Base-by-base conservation (phyloP, 2,113 vertebrate species). In the Gracilinanus agilis region DNA sequence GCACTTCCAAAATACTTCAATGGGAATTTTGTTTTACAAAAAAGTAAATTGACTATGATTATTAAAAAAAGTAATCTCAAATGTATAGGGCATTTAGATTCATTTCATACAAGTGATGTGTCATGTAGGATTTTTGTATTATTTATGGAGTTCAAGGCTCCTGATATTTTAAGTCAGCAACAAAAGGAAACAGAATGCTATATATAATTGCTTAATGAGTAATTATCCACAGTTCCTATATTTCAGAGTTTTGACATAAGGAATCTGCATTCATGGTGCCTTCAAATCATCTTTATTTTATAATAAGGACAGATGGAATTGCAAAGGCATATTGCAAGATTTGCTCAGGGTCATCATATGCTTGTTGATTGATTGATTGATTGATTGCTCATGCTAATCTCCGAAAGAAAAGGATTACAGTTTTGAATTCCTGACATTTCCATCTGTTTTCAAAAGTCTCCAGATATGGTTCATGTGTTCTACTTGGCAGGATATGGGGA, bases 41-140 rank as follows among this genome's bases (percentile, higher is more conserved):
- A 56, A 54, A 94, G 56, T 2, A 90, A 92, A 8, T 58, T 94
- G 16, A n/a, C 55, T 2, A 21, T 61, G 93, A 92, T 21, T 91
- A 55, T 56, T n/a, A 91, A 92, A 25, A 89, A 25, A 55, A 93
- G n/a, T 53, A 55, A 92, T 90, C 95, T 90, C 34, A 93, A 90
- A 93, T 40, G 61, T 83, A 89, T 21, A 54, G 53, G 44, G 21
- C 3, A 91, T 93, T 95, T 49, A 4, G 5, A 89, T 89, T 56
- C 89, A 54, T 94, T 90, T 67, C n/a, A n/a, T n/a, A n/a, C 40
- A 24, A 92, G 44, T 92, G 2, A 53, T 0, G 44, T 6, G 61
- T 23, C 34, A 40, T 0, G 4, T 53, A 24, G 9, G 6, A 0
- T 83, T 94, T 75, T 93, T 40, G 53, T 58, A 55, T 27, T 27